phyloP scores from a whole-genome alignment of 2,797 vertebrate genomes.

The Eleutherodactylus coqui region DNA sequence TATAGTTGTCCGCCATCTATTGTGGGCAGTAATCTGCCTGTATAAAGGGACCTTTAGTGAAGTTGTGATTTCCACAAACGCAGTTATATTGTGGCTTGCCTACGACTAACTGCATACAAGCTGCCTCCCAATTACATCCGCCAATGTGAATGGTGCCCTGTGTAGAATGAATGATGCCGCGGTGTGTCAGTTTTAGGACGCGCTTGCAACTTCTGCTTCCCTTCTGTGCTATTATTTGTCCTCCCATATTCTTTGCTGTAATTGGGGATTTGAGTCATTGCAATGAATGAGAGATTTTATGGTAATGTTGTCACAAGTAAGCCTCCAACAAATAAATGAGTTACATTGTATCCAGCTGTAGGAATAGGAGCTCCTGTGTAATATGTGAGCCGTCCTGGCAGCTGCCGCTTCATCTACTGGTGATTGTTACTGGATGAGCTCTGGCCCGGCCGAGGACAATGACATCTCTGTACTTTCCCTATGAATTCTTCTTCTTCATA shows the following conservation, averaged over 20 bases:
- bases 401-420: constrained; percentile 67
- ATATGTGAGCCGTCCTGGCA: constrained; percentile 63
- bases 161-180: not conserved
- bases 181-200: not conserved
- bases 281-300: constrained; percentile 56
- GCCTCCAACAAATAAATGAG: constrained; percentile 47
- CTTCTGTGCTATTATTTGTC: not conserved
- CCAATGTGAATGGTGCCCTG: not conserved
- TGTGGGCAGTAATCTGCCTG: too few species aligned
- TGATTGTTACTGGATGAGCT: constrained; percentile 62
- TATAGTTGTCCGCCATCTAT: too few species aligned
- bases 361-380: constrained; percentile 57
- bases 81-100: not conserved
- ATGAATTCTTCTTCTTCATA: constrained; percentile 60
- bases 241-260: not conserved
- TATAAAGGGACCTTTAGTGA: too few species aligned
- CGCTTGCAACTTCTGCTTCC: not conserved
- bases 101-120: not conserved
- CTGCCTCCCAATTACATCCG: not conserved
- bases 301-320: constrained; percentile 47
- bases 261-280: not conserved
- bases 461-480: constrained; percentile 62
- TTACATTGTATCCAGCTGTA: constrained; percentile 32
- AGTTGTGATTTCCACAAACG: not conserved
- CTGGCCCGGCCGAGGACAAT: constrained; percentile 65